Evolutionary conservation across 2,888 invertebrate species (phyloP).

Genomic region (Incurvaria masculella): DNA sequence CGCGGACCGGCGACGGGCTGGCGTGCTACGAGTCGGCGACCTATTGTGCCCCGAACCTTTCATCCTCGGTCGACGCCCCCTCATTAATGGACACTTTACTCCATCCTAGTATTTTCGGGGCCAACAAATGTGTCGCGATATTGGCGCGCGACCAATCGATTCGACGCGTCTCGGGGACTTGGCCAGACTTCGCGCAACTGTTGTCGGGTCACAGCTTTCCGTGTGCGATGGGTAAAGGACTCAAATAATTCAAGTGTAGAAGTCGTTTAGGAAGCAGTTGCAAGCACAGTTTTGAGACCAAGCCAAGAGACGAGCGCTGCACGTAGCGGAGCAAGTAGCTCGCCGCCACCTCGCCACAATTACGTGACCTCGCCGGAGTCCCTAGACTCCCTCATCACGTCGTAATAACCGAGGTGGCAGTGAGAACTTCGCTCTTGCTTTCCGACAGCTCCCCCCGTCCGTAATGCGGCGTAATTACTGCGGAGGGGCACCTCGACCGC

Average conservation of each 20-base stretch:
- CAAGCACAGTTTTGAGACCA: no score
- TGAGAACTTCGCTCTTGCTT: not conserved
- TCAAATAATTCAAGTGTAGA: no score
- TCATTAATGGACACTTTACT: conserved; percentile 29
- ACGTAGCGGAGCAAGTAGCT: no score
- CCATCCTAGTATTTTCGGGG: conserved; percentile 30
- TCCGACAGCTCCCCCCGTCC: not conserved
- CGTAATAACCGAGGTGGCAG: not conserved
- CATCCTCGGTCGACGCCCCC: conserved; percentile 33
- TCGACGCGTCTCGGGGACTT: conserved; percentile 28
- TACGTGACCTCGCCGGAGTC: not conserved
- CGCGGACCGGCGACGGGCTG: not conserved
- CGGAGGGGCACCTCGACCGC: not conserved
- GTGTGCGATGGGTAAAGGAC: no score
- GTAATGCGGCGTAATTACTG: not conserved
- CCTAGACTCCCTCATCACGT: not conserved
- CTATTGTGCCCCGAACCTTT: not conserved
- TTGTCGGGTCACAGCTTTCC: no score
- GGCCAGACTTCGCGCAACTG: not conserved
- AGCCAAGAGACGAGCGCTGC: no score
- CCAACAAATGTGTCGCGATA: conserved; percentile 25
- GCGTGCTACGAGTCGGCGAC: not conserved
- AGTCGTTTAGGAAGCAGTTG: no score
- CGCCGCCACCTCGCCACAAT: not conserved
- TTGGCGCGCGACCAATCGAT: conserved; percentile 27